These are phyloP conservation scores for Phodopus roborovskii DNA, from an alignment of 2,113 vertebrate species.

Conservation along the genomic window DNA sequence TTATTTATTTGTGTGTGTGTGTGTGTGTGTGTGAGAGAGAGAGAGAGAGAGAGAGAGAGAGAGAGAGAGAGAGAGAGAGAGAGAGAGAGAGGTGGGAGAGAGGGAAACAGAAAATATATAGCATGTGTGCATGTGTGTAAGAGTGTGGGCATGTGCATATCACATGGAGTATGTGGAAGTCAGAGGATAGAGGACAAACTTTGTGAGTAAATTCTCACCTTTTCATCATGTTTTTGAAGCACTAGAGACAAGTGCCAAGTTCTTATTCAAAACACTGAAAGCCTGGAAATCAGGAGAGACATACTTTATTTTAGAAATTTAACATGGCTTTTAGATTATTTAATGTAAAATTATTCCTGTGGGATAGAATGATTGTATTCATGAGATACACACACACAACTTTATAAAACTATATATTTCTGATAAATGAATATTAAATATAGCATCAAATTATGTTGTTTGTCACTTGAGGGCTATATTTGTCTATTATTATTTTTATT, in stretches of 20 bases:
- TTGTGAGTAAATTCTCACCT: neutral
- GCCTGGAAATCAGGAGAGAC: neutral
- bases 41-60: neutral
- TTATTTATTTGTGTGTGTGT: too few relatives aligned
- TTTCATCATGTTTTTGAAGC: constrained; percentile 3
- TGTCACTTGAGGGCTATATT: neutral
- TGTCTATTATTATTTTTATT: neutral
- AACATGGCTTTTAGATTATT: neutral
- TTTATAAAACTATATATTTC: neutral
- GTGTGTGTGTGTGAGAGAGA: too few relatives aligned
- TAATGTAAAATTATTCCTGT: neutral
- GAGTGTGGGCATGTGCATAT: neutral
- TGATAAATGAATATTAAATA: constrained; percentile 31
- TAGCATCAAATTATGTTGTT: neutral
- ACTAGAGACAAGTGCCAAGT: neutral
- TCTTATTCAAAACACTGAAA: constrained; percentile 40
- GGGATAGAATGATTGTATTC: neutral
- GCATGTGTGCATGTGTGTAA: neutral
- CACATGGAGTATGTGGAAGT: neutral
- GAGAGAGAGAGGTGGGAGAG: too few relatives aligned
- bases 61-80: too few relatives aligned
- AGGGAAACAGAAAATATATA: neutral
- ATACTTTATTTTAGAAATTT: constrained; percentile 19
- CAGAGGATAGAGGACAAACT: neutral
- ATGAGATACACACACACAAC: neutral